Base-by-base conservation (phyloP, 2,113 vertebrate species). In the Leucopsar rothschildi region DNA sequence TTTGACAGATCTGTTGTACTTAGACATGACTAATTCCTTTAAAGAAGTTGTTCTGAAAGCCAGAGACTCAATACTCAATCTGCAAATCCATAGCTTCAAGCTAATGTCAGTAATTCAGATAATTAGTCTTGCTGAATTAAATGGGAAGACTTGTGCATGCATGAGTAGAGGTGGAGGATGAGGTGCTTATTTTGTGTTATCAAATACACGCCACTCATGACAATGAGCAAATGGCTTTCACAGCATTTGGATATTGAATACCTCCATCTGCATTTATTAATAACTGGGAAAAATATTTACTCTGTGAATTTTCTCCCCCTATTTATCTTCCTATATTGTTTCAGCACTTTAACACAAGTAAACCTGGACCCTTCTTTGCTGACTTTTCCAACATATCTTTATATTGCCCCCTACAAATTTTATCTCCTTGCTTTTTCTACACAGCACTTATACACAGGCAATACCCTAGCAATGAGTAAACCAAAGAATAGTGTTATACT, bases 101-200 rank as follows among this genome's bases (percentile, higher is more conserved):
- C 79, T 88, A 96, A 81, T 95, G 85, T 88, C 64, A 86, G 66
- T 96, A 94, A 96, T 94, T 90, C 92, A 93, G 79, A 77, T 92
- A 95, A 97, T 97, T 97, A 95, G 79, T 95, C 88, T 90, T 95
- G 82, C 88, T 93, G 88, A 97, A 97, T 96, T 95, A 95, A 94
- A 95, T 63, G 55, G 71, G 82, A 92, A 88, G 75, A 90, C 92
- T 52, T 73, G 88, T 88, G 50, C 82, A 94, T 0, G 71, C 85
- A 70, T 92, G 92, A 96, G 78, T 82, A 94, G 90, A 1, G 0
- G 88, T 76, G 25, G 37, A 88, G 35, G 82, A 90, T 47, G 79
- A 96, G 45, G 63, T 80, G 59, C n/a, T 80, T 96, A 85, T 88
- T 94, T 90, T 6, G 0, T 76, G 56, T 85, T 91, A 87, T 80